Conservation (phyloP, 2,797 vertebrate species). For the Anniella stebbinsi region DNA sequence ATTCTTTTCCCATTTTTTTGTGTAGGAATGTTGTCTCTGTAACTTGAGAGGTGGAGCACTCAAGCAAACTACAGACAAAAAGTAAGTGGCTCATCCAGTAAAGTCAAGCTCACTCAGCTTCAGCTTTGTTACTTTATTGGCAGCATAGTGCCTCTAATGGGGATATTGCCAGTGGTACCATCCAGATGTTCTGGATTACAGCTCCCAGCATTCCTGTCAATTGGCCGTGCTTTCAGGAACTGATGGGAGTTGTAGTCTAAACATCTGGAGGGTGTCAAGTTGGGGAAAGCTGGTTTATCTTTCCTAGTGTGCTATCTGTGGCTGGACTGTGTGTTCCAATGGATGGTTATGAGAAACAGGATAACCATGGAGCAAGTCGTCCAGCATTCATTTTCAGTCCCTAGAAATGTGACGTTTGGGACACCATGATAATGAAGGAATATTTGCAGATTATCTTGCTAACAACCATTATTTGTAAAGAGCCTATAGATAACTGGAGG, state of each 20-base stretch:
- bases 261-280: not conserved
- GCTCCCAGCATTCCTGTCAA: too few relatives aligned
- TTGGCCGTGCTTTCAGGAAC: not conserved
- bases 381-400: not conserved
- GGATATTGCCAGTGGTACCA: not conserved
- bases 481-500: not conserved
- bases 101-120: conserved; percentile 20
- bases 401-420: not conserved
- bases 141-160: not conserved
- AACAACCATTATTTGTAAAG: not conserved
- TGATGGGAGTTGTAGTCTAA: not conserved
- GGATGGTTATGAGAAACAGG: not conserved
- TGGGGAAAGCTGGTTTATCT: not conserved
- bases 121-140: conserved; percentile 33
- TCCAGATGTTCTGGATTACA: too few relatives aligned
- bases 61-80: conserved; percentile 92
- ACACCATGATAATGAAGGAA: not conserved
- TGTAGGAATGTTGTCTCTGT: conserved; percentile 96
- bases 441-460: not conserved
- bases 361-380: not conserved
- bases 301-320: not conserved
- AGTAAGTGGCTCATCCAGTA: conserved; percentile 80
- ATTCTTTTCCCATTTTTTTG: conserved; percentile 61
- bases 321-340: not conserved
- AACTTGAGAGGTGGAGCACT: conserved; percentile 97